phyloP scores from a whole-genome alignment of 1,140 invertebrate species.

The Chrysopa pallens region DNA sequence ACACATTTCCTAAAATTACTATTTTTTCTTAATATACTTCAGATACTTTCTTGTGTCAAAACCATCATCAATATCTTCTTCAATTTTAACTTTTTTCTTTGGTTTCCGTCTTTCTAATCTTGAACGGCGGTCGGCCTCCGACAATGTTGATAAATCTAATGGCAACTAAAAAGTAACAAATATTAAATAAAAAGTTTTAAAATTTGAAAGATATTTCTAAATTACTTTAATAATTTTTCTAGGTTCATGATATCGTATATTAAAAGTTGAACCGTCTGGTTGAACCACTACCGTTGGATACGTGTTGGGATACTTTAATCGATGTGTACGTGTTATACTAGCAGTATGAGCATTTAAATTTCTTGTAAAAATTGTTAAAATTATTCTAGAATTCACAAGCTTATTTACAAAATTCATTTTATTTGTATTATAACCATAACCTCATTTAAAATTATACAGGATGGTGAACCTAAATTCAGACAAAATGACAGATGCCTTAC shows the following conservation, averaged over 20 bases:
- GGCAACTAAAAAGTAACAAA: slow-evolving; percentile 45
- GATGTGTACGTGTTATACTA: slow-evolving; percentile 18
- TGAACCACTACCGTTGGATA: slow-evolving; percentile 44
- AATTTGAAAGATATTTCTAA: background rate
- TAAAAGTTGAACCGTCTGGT: slow-evolving; percentile 69
- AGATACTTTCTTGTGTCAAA: slow-evolving; percentile 65
- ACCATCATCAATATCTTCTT: slow-evolving; percentile 56
- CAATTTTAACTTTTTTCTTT: slow-evolving; percentile 50
- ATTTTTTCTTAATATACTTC: slow-evolving; percentile 44
- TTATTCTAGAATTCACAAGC: background rate
- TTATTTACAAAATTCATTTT: too few species aligned
- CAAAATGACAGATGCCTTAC: too few species aligned
- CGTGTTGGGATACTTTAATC: slow-evolving; percentile 14
- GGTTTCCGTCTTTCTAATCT: slow-evolving; percentile 51
- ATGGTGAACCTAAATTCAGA: too few species aligned
- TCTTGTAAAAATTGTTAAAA: slow-evolving; percentile 5
- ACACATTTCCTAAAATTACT: too few species aligned
- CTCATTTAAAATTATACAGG: too few species aligned
- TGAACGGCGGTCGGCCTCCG: slow-evolving; percentile 44
- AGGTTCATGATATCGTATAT: slow-evolving; percentile 65
- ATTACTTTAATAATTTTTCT: slow-evolving; percentile 63
- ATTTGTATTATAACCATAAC: too few species aligned
- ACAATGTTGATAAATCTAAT: slow-evolving; percentile 46
- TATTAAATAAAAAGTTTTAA: slow-evolving; percentile 11
- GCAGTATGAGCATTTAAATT: slow-evolving; percentile 17